A percentile compares a stretch with the other conserved stretches of the same genome.
These are phyloP conservation scores for Rousettus leschenaultii DNA, from an alignment of 2,113 vertebrate species.

Conservation along the genomic window DNA sequence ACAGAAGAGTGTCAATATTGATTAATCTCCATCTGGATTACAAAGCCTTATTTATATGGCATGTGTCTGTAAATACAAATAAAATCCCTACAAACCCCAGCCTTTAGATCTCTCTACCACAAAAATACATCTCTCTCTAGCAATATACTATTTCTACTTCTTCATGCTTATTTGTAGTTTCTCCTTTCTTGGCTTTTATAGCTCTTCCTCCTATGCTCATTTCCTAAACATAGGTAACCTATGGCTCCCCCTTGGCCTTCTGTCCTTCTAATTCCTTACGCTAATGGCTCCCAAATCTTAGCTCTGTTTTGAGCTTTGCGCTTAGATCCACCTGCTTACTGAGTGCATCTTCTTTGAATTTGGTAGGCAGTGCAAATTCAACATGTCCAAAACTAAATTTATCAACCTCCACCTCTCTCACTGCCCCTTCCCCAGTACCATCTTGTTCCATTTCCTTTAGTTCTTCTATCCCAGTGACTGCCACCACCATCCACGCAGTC, in stretches of 20 bases:
- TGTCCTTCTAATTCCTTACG: conserved; percentile 2
- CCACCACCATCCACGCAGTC: neutral
- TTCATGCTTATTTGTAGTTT: neutral
- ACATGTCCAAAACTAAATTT: neutral
- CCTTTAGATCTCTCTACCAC: neutral
- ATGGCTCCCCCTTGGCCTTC: neutral
- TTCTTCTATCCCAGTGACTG: neutral
- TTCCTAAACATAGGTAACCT: neutral
- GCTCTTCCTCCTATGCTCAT: neutral
- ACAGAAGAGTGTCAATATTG: neutral
- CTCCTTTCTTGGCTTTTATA: neutral
- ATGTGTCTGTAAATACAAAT: neutral
- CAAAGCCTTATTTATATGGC: neutral
- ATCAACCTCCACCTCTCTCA: neutral
- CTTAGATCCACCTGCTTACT: neutral
- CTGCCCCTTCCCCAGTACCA: neutral
- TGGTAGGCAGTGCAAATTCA: neutral
- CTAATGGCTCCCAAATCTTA: neutral
- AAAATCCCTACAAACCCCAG: neutral
- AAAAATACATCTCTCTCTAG: neutral
- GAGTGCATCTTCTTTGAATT: neutral
- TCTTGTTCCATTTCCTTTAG: neutral
- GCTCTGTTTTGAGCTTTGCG: neutral
- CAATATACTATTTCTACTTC: neutral
- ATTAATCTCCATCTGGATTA: neutral